Conservation (phyloP, 2,797 vertebrate genomes). For the Poeciliopsis turneri region DNA sequence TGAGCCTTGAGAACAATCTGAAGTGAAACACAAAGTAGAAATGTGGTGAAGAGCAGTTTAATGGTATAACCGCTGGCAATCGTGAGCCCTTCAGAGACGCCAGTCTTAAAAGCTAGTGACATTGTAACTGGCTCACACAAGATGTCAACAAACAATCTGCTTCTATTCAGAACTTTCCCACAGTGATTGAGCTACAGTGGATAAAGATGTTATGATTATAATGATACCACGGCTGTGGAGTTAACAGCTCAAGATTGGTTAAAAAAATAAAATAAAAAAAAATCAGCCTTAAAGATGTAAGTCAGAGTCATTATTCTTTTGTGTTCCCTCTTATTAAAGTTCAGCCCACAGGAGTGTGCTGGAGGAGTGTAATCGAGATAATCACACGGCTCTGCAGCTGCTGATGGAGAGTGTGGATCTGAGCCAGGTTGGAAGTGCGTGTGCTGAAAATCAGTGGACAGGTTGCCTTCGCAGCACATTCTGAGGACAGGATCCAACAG, state of each 20-base stretch:
- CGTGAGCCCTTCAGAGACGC: constrained; percentile 25
- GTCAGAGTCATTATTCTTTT: constrained; percentile 40
- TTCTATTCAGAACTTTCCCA: constrained; percentile 49
- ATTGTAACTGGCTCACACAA: constrained; percentile 44
- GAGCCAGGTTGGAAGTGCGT: constrained; percentile 52
- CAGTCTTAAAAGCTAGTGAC: constrained; percentile 26
- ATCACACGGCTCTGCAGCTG: constrained; percentile 71
- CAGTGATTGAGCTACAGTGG: constrained; percentile 10
- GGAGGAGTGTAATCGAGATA: constrained; percentile 71
- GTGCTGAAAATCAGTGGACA: constrained; percentile 50
- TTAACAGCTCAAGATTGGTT: not conserved
- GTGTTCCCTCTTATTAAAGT: constrained; percentile 67
- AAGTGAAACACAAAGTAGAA: constrained; percentile 46
- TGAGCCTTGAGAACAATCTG: constrained; percentile 48
- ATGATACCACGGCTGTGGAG: not conserved
- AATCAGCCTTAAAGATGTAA: constrained; percentile 20
- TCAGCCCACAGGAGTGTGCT: constrained; percentile 57
- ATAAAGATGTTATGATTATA: constrained; percentile 5
- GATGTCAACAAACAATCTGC: constrained; percentile 57
- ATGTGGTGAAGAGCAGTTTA: constrained; percentile 26
- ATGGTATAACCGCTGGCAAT: constrained; percentile 41
- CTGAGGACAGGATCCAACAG: constrained; percentile 73
- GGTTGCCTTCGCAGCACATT: constrained; percentile 54
- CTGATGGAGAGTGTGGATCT: constrained; percentile 55
- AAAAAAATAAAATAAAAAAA: not conserved